These are phyloP conservation scores for Fulica atra DNA, from an alignment of 2,113 vertebrate genomes.

Conservation along the genomic window DNA sequence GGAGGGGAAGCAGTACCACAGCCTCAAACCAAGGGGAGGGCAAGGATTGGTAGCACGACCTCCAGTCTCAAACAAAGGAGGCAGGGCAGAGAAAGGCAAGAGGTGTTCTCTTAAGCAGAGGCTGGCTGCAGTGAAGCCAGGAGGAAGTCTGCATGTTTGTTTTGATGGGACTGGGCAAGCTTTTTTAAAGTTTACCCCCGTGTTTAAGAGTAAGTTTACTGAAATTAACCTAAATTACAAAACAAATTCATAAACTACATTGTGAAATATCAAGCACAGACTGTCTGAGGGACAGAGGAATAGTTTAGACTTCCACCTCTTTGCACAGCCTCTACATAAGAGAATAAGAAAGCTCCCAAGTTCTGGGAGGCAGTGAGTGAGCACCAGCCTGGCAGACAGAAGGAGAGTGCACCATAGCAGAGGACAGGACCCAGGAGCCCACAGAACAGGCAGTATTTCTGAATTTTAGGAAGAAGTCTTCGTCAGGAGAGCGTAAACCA, in stretches of 20 bases:
- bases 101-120: conserved; percentile 53
- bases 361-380: neutral
- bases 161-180: neutral
- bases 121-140: neutral
- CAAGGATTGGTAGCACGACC: neutral
- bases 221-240: neutral
- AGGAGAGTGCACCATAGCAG: neutral
- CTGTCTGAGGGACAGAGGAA: neutral
- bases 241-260: neutral
- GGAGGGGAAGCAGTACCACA: neutral
- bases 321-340: conserved; percentile 49
- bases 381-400: neutral
- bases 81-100: neutral
- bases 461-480: conserved; percentile 20
- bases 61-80: neutral
- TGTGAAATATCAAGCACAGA: neutral
- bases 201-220: neutral
- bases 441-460: neutral
- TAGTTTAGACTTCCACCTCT: neutral
- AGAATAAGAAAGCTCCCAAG: neutral
- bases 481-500: neutral
- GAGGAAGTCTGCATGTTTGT: neutral
- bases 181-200: neutral
- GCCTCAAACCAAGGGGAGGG: neutral
- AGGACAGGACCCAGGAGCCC: neutral